Evolutionary conservation across 1,140 invertebrate species (phyloP).

Genomic region (Meloidogyne chitwoodi): DNA sequence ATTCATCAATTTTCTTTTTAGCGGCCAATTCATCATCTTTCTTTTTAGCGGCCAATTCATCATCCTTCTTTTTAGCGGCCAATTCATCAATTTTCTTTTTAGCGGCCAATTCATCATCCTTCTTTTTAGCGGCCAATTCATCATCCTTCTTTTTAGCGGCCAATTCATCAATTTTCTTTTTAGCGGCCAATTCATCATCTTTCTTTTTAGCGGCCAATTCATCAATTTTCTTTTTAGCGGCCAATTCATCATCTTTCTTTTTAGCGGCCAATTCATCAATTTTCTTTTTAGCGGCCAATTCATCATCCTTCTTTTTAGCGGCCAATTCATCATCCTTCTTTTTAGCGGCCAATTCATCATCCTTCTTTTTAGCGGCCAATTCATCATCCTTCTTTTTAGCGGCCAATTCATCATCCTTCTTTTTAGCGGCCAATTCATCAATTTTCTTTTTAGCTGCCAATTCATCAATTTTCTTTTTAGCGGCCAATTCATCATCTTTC

Average conservation of each 20-base stretch:
- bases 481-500: too few relatives aligned
- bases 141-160: background rate
- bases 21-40: too few relatives aligned
- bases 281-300: conserved; percentile 7
- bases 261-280: conserved; percentile 7
- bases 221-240: background rate
- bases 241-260: background rate
- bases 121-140: background rate
- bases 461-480: too few relatives aligned
- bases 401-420: too few relatives aligned
- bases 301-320: conserved; percentile 13
- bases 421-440: too few relatives aligned
- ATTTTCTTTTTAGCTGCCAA: too few relatives aligned
- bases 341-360: background rate
- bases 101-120: background rate
- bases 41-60: too few relatives aligned
- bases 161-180: background rate
- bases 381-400: background rate
- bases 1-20: background rate
- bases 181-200: background rate
- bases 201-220: background rate
- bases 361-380: background rate
- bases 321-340: conserved; percentile 4
- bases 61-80: too few relatives aligned
- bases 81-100: background rate